Evolutionary conservation across 1,140 invertebrate species (phyloP).

Genomic region (Arctopsyche grandis): DNA sequence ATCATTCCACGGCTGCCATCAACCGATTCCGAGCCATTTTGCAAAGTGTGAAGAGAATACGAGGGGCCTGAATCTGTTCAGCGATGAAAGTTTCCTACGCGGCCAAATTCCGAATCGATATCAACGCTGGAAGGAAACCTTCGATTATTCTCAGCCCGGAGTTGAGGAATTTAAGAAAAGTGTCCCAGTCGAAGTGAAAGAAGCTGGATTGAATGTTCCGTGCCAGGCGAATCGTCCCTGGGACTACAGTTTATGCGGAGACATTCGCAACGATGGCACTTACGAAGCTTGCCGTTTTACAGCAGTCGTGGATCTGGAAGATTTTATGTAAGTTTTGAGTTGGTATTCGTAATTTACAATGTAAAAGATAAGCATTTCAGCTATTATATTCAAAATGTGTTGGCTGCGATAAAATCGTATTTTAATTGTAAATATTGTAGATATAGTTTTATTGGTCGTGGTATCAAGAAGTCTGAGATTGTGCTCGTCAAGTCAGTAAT

Average conservation of each 20-base stretch:
- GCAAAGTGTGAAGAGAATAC: background rate
- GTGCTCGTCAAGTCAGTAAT: no score
- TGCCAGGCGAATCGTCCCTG: conserved; percentile 68
- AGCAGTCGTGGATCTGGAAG: conserved; percentile 72
- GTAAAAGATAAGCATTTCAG: background rate
- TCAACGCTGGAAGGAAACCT: background rate
- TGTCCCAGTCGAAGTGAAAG: background rate
- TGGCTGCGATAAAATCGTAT: background rate
- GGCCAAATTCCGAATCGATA: background rate
- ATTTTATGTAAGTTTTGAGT: conserved; percentile 76
- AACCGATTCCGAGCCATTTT: background rate
- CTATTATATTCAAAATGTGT: background rate
- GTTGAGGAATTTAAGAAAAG: background rate
- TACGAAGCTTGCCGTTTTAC: conserved; percentile 71
- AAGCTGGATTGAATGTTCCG: conserved; percentile 57
- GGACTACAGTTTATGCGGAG: conserved; percentile 71
- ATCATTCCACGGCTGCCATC: background rate
- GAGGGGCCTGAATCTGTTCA: conserved; percentile 28
- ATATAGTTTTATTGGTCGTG: background rate
- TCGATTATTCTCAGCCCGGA: background rate
- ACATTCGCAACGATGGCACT: conserved; percentile 64
- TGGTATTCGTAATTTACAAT: background rate
- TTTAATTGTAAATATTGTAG: background rate
- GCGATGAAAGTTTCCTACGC: conserved; percentile 26
- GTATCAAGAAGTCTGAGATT: background rate